phyloP scores from a whole-genome alignment of 30 jellyfish, hydroid and myxozoan genomes.

The Nemopilema nomurai region DNA sequence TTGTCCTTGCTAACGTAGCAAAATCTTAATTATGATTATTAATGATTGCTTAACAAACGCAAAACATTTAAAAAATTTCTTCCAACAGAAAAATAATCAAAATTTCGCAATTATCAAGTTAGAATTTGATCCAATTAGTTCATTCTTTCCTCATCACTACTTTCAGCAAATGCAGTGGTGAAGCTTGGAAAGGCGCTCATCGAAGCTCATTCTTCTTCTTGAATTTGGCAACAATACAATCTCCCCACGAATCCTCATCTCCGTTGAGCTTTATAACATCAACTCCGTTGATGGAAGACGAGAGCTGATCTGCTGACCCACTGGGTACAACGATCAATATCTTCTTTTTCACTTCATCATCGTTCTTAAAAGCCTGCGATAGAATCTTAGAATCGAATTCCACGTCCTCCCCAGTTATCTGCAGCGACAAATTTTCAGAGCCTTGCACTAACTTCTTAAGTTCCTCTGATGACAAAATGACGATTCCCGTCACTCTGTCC shows the following conservation, averaged over 20 bases:
- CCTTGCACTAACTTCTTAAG: conserved; percentile 20
- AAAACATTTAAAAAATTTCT: no score
- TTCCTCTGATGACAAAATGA: conserved; percentile 58
- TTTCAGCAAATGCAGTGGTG: no score
- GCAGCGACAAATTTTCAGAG: conserved; percentile 15
- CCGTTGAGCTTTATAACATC: conserved; percentile 32
- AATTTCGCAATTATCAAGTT: no score
- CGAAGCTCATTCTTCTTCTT: conserved; percentile 27
- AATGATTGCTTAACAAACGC: no score
- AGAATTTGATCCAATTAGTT: no score
- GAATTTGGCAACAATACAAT: conserved; percentile 42
- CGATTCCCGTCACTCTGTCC: conserved; percentile 40
- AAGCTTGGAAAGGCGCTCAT: not conserved
- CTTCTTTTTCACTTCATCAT: conserved; percentile 26
- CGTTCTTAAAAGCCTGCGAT: conserved; percentile 22
- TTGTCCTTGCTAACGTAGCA: no score
- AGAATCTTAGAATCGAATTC: conserved; percentile 17
- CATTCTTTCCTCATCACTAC: no score
- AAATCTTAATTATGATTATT: no score
- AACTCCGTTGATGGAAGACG: conserved; percentile 9
- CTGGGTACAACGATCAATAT: conserved; percentile 32
- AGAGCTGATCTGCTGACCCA: not conserved
- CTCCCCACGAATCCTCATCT: conserved; percentile 31
- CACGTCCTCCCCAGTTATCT: conserved; percentile 48
- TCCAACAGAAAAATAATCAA: no score